A percentile compares a stretch with the other conserved stretches of the same genome.
Conservation (phyloP, 2,113 vertebrate genomes). For the Alectura lathami region DNA sequence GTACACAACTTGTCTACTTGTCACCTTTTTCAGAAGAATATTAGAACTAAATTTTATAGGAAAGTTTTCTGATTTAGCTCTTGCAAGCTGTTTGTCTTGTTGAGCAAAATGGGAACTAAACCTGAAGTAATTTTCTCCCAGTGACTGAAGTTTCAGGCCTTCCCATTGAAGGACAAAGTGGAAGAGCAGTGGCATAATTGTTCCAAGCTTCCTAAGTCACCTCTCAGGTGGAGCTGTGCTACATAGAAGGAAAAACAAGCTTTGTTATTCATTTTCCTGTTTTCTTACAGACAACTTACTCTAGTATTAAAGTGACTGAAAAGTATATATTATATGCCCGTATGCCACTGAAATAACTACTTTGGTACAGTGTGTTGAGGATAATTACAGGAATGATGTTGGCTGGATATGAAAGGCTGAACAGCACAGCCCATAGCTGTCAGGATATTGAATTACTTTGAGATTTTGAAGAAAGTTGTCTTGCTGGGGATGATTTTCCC, state of each 20-base stretch:
- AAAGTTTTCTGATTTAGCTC: background rate
- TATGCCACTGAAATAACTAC: slow-evolving; percentile 56
- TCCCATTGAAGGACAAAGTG: slow-evolving; percentile 27
- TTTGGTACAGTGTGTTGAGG: background rate
- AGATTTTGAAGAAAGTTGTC: background rate
- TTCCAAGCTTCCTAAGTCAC: background rate
- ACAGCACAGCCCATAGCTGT: background rate
- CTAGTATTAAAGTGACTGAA: slow-evolving; percentile 15
- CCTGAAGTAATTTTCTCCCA: background rate
- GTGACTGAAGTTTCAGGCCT: background rate
- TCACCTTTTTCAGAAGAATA: background rate
- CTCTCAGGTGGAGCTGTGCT: background rate
- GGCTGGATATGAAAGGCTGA: slow-evolving; percentile 21
- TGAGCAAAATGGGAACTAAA: background rate
- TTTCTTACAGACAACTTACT: slow-evolving; percentile 45
- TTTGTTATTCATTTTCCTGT: slow-evolving; percentile 47
- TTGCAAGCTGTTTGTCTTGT: background rate
- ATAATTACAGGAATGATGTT: slow-evolving; percentile 50
- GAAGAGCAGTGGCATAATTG: slow-evolving; percentile 6
- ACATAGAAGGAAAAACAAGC: background rate
- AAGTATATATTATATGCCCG: slow-evolving; percentile 42
- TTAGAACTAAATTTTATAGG: background rate
- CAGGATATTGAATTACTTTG: background rate
- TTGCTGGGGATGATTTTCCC: slow-evolving; percentile 2
- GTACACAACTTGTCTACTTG: background rate